These are phyloP conservation scores for Pardosa pseudoannulata DNA, from an alignment of 2,888 invertebrate genomes.

Conservation along the genomic window DNA sequence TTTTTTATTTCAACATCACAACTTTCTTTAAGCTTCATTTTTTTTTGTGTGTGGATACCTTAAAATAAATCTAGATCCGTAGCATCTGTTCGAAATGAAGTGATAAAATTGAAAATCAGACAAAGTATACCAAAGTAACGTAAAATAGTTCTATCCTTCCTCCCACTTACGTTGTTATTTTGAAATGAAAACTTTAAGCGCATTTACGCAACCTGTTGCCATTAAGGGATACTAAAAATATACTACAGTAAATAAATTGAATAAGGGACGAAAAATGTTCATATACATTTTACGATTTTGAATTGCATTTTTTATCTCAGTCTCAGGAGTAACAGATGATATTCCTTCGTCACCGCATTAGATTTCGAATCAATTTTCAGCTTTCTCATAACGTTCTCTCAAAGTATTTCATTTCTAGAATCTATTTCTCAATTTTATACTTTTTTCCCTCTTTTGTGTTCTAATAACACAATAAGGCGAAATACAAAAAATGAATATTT, in stretches of 20 bases:
- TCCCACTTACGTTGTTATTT: neutral
- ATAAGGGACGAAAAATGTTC: neutral
- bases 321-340: neutral
- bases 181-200: neutral
- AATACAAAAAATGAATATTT: too few relatives aligned
- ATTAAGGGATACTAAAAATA: neutral
- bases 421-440: too few relatives aligned
- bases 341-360: neutral
- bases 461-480: too few relatives aligned
- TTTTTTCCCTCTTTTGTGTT: too few relatives aligned
- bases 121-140: too few relatives aligned
- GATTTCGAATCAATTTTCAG: neutral
- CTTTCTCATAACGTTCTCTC: neutral
- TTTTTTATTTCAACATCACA: too few relatives aligned
- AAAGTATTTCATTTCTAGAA: neutral
- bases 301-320: neutral
- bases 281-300: constrained; percentile 1
- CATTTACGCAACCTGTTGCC: constrained; percentile 1
- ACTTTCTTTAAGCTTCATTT: too few relatives aligned
- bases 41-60: too few relatives aligned
- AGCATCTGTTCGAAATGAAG: too few relatives aligned
- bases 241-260: neutral
- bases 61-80: too few relatives aligned
- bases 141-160: too few relatives aligned
- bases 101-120: too few relatives aligned